phyloP scores from a whole-genome alignment of 92 coral and sea anemone species.

The Parazoanthus atlanticus region DNA sequence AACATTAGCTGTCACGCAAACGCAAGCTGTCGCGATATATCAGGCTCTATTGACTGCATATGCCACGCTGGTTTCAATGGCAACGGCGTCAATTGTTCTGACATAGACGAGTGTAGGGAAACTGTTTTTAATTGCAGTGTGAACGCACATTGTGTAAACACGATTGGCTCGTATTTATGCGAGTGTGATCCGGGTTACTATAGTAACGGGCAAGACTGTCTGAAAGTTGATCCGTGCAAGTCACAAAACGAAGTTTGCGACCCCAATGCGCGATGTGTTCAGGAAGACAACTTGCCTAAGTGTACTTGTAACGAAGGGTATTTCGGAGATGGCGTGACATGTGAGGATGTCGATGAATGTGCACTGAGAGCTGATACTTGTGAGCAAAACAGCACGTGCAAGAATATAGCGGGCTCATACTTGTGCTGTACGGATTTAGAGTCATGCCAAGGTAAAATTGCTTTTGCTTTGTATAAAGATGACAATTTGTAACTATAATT shows the following conservation, averaged over 20 bases:
- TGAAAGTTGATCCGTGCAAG: not conserved
- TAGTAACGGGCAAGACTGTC: not conserved
- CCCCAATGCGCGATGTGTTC: conserved; percentile 12
- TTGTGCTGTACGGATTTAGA: conserved; percentile 19
- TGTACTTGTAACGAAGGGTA: conserved; percentile 24
- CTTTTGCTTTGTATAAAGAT: no score
- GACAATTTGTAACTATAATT: no score
- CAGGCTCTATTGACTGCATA: not conserved
- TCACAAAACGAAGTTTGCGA: not conserved
- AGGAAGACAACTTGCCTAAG: not conserved
- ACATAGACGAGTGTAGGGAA: conserved; percentile 27
- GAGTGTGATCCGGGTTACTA: conserved; percentile 12
- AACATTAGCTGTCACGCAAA: conserved; percentile 7
- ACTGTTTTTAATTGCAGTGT: not conserved
- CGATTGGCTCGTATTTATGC: conserved; percentile 22
- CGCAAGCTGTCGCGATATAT: conserved; percentile 9
- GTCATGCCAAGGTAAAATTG: conserved; percentile 3
- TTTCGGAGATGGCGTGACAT: conserved; percentile 13
- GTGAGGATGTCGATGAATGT: conserved; percentile 38
- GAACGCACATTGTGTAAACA: conserved; percentile 30
- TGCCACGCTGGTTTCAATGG: conserved; percentile 24
- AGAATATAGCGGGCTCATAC: conserved; percentile 39
- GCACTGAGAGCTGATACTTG: not conserved
- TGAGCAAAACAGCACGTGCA: conserved; percentile 28
- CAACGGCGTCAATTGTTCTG: conserved; percentile 29